Evolutionary conservation across 1,140 invertebrate species (phyloP), one percentile per base, ranked within the genome.

Genomic region (Pectinophora gossypiella): DNA sequence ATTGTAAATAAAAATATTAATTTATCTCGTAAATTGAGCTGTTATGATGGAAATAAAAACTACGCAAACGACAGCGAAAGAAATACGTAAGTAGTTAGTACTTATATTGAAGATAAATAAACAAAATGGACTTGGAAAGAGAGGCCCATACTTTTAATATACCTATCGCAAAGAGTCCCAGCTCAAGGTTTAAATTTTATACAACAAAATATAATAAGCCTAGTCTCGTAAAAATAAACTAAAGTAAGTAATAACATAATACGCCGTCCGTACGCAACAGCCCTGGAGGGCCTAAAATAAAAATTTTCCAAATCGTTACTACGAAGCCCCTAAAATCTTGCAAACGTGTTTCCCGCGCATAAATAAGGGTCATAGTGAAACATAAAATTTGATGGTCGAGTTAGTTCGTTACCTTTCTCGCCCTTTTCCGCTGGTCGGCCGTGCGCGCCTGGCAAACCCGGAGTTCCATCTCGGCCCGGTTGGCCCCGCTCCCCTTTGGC

Each of bases 351-450:
- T 56, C 60, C 48, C 54, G 19, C 66, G 66, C 57, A 82, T 83
- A 85, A 84, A 84, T 84, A 79, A 72, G 64, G 69, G 68, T 73
- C 64, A 76, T 76, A 75, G 65, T 70, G 69, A 60, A 70, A 72
- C 72, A 84, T 86, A 84, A 86, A 86, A 82, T 84, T 86, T 85
- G 71, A 84, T 82, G 80, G 78, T 72, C 69, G 59, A 77, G 69
- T 77, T 76, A 72, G 66, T 74, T 81, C 70, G 63, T 83, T 87
- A 77, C 89, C 89, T 81, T 89, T 89, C 67, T 90, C 89, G 16
- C 89, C 89, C 64, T 89, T 89, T 67, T 89, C 84, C 0, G 89
- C 88, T 48, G 88, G 83, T 23, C 81, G 87, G 23, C 89, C 88
- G 59, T 88, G 76, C 5, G 85, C 66, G 58, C 89, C 89, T 3